Percentiles rank a stretch among this genome's conserved stretches.
Evolutionary conservation across 2,888 invertebrate genomes (phyloP).

Genomic region (Aleiodes alternator): DNA sequence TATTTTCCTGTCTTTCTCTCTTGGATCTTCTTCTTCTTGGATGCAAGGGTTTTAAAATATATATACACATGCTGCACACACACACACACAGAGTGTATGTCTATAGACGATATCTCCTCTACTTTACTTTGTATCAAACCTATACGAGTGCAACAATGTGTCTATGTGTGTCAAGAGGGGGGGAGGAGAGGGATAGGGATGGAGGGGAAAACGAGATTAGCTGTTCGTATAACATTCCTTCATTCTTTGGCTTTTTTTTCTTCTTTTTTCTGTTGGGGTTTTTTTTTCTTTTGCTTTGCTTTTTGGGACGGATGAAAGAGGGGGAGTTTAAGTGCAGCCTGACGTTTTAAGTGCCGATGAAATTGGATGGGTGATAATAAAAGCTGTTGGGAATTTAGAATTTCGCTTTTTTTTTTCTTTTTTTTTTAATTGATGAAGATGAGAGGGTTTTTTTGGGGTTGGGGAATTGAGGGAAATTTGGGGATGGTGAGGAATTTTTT

Average conservation of each 20-base stretch:
- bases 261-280: constrained; percentile 8
- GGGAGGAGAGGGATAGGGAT: constrained; percentile 36
- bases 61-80: too few species aligned
- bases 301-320: constrained; percentile 67
- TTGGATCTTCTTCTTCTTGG: neutral
- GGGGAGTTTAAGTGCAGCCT: constrained; percentile 63
- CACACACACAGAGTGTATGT: too few species aligned
- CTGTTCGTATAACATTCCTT: constrained; percentile 41
- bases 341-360: constrained; percentile 72
- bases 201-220: constrained; percentile 60
- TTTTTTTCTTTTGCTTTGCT: neutral
- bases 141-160: constrained; percentile 22
- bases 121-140: constrained; percentile 23
- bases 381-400: constrained; percentile 34
- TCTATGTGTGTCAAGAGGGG: constrained; percentile 40
- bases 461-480: too few species aligned
- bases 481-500: too few species aligned
- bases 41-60: neutral
- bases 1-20: constrained; percentile 3
- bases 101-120: constrained; percentile 23
- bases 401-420: constrained; percentile 37
- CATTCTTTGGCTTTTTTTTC: constrained; percentile 3
- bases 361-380: constrained; percentile 66
- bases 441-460: constrained; percentile 10
- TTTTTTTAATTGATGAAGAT: constrained; percentile 4